Conservation (phyloP, 2,888 invertebrate genomes). For the Parasteatoda lunata region DNA sequence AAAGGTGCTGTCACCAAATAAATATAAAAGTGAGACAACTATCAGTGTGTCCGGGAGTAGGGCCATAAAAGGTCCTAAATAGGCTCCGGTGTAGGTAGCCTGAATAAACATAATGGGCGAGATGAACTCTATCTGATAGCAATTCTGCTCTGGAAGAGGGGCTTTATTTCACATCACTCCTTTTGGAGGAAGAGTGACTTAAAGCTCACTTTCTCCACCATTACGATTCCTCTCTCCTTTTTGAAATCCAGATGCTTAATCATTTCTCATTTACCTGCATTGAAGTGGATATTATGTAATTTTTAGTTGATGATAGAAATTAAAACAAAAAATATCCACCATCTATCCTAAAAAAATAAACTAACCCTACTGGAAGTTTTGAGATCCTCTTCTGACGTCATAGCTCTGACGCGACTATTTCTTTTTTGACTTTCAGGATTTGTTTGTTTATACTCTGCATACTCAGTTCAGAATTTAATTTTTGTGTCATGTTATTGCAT, state of each 20-base stretch:
- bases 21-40: conserved; percentile 16
- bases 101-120: conserved; percentile 61
- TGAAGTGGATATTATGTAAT: no score
- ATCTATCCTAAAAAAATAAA: no score
- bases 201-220: neutral
- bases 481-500: no score
- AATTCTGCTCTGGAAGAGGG: conserved; percentile 14
- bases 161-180: neutral
- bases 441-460: no score
- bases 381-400: no score
- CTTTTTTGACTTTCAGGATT: no score
- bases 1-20: conserved; percentile 15
- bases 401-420: no score
- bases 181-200: conserved; percentile 8
- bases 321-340: no score
- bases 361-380: no score
- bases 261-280: no score
- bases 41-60: neutral
- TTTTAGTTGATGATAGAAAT: no score
- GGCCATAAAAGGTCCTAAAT: conserved; percentile 40
- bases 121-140: conserved; percentile 63
- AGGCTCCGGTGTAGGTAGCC: neutral
- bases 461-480: no score
- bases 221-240: neutral
- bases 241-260: neutral